These are phyloP conservation scores for Sinocyclocheilus maitianheensis DNA, from an alignment of 2,113 vertebrate genomes.

Conservation along the genomic window DNA sequence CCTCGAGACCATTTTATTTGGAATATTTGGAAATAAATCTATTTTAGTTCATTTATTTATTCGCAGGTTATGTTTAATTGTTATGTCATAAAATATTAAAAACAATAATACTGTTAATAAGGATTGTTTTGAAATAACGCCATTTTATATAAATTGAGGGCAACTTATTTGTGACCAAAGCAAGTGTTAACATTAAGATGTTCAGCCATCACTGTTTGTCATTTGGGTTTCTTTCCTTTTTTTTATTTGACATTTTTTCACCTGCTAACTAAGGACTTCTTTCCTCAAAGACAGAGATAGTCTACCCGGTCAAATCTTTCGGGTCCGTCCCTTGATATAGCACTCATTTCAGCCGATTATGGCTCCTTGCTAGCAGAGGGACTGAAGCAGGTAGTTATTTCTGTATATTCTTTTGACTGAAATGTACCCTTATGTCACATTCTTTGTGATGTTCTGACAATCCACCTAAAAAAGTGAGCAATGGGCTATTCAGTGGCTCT, in stretches of 20 bases:
- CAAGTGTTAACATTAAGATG: constrained; percentile 24
- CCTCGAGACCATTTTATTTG: neutral
- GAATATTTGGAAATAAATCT: neutral
- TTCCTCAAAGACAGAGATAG: constrained; percentile 74
- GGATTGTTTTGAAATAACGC: neutral
- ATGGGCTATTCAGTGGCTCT: neutral
- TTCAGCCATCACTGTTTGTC: constrained; percentile 65
- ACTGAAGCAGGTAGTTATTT: constrained; percentile 71
- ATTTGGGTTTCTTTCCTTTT: constrained; percentile 31
- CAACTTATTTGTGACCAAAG: neutral
- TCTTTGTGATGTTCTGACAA: constrained; percentile 46
- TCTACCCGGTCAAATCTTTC: constrained; percentile 77
- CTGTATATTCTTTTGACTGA: constrained; percentile 66
- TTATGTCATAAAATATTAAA: neutral
- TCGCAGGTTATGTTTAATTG: neutral
- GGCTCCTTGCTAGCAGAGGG: constrained; percentile 70
- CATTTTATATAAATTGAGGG: neutral
- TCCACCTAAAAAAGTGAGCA: constrained; percentile 25
- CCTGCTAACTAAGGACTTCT: constrained; percentile 71
- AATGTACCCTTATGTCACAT: constrained; percentile 29
- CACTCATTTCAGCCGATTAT: constrained; percentile 73
- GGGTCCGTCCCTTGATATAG: constrained; percentile 72
- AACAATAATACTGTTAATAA: neutral
- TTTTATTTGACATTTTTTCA: constrained; percentile 55
- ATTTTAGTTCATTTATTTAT: neutral